Evolutionary conservation across 2,888 invertebrate genomes (phyloP).

Genomic region (Cataglyphis rosenhaueri): DNA sequence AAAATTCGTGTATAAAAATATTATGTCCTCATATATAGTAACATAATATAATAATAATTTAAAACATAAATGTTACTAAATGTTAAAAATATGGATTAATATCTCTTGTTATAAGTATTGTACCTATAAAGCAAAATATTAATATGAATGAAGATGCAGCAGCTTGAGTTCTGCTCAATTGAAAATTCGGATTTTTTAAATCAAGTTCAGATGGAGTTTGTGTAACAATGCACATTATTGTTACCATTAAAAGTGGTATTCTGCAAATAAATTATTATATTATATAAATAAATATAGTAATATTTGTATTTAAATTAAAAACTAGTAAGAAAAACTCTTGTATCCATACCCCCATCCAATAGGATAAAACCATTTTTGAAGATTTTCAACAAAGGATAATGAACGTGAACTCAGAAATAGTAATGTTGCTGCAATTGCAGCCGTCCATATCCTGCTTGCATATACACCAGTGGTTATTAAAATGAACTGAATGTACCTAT

Average conservation of each 20-base stretch:
- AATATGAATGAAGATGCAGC: slow-evolving; percentile 91
- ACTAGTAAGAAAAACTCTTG: not conserved
- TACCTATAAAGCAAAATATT: slow-evolving; percentile 93
- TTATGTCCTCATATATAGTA: not conserved
- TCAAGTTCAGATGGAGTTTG: slow-evolving; percentile 86
- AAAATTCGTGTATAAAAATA: not conserved
- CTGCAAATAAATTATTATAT: slow-evolving; percentile 84
- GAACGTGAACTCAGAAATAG: slow-evolving; percentile 94
- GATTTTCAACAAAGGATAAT: slow-evolving; percentile 92
- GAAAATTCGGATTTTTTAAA: slow-evolving; percentile 91
- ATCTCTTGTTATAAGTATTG: slow-evolving; percentile 71
- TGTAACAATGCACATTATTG: slow-evolving; percentile 88
- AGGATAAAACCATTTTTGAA: slow-evolving; percentile 90
- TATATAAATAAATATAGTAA: not conserved
- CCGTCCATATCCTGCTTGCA: slow-evolving; percentile 94
- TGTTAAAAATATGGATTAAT: slow-evolving; percentile 39
- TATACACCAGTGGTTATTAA: slow-evolving; percentile 92
- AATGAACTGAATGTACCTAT: slow-evolving; percentile 91
- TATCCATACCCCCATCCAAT: slow-evolving; percentile 87
- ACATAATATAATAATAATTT: not conserved
- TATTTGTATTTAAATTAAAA: not conserved
- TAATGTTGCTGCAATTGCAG: slow-evolving; percentile 92
- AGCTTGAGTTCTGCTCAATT: slow-evolving; percentile 92
- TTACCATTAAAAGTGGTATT: slow-evolving; percentile 89
- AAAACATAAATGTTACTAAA: slow-evolving; percentile 24